A percentile compares a stretch with the other conserved stretches of the same genome.
phyloP scores from a whole-genome alignment of 2,113 vertebrate species.

The Sialia sialis region DNA sequence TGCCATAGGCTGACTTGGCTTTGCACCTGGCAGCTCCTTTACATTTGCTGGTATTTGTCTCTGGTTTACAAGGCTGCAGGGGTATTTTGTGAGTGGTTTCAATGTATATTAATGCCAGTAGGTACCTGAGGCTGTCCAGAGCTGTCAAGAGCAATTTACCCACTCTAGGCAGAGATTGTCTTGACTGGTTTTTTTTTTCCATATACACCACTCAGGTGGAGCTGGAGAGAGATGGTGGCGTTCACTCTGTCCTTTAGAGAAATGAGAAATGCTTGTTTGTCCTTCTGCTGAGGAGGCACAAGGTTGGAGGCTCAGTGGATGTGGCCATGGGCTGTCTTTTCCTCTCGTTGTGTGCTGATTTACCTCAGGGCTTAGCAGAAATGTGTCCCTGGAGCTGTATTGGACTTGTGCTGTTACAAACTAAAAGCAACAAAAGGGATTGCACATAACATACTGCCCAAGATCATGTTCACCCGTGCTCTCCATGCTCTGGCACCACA shows the following conservation, averaged over 20 bases:
- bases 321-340: not conserved
- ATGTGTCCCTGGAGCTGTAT: not conserved
- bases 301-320: not conserved
- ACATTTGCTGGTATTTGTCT: not conserved
- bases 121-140: not conserved
- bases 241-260: not conserved
- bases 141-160: not conserved
- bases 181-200: not conserved
- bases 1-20: not conserved
- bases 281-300: not conserved
- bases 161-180: not conserved
- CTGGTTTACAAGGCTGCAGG: not conserved
- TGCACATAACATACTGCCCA: not conserved
- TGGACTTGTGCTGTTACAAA: not conserved
- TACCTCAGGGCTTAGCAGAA: not conserved
- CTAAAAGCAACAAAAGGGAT: not conserved
- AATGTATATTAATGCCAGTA: not conserved
- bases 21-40: not conserved
- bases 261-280: not conserved
- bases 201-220: not conserved
- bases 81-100: not conserved
- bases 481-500: not conserved
- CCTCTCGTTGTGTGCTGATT: not conserved
- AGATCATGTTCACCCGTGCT: not conserved
- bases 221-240: not conserved